A percentile compares a stretch with the other conserved stretches of the same genome.
Evolutionary conservation across 1,140 invertebrate species (phyloP).

Genomic region (Hypsibius dujardini): DNA sequence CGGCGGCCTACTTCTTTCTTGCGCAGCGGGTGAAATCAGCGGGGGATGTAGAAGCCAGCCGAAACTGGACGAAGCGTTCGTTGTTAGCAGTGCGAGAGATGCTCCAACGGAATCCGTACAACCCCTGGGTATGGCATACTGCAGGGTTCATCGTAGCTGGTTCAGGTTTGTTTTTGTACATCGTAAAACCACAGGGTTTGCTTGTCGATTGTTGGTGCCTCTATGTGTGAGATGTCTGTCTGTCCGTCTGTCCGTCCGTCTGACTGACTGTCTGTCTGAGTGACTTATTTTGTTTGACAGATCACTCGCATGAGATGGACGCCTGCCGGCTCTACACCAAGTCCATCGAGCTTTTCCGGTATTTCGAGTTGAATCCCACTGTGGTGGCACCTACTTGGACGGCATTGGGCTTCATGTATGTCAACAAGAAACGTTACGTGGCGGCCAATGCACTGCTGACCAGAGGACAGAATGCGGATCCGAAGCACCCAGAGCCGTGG

Average conservation of each 20-base stretch:
- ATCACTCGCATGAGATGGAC: too few relatives aligned
- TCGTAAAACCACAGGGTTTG: too few relatives aligned
- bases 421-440: neutral
- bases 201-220: too few relatives aligned
- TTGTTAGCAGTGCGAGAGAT: neutral
- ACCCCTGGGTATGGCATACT: neutral
- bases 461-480: neutral
- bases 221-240: too few relatives aligned
- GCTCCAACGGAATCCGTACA: neutral
- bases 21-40: neutral
- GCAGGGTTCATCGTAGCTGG: neutral
- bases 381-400: neutral
- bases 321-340: neutral
- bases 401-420: neutral
- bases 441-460: neutral
- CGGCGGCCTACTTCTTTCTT: neutral
- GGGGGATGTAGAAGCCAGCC: neutral
- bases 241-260: too few relatives aligned
- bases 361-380: neutral
- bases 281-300: too few relatives aligned
- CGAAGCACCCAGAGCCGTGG: neutral
- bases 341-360: slow-evolving; percentile 8
- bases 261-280: too few relatives aligned
- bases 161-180: too few relatives aligned
- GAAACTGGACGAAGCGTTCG: neutral